Evolutionary conservation across 2,888 invertebrate genomes (phyloP).

Genomic region (Eilema depressum): DNA sequence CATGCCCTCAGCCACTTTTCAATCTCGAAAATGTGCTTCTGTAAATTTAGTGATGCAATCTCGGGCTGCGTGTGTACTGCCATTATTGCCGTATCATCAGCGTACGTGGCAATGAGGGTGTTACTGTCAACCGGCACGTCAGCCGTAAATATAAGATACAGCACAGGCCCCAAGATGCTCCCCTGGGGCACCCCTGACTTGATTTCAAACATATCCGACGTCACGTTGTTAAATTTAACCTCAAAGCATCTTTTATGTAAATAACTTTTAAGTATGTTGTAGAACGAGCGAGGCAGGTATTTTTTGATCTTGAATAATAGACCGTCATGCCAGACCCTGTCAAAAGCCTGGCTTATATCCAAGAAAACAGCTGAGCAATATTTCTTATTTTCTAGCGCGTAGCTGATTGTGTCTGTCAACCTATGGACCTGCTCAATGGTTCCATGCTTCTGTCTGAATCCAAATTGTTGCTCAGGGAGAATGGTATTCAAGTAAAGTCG

Average conservation of each 20-base stretch:
- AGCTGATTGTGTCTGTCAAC: no score
- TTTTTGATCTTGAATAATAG: not conserved
- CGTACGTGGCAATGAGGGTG: no score
- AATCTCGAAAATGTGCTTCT: no score
- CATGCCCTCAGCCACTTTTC: no score
- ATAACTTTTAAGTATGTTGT: not conserved
- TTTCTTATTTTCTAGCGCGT: not conserved
- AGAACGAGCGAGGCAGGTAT: slow-evolving; percentile 1
- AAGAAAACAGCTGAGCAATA: slow-evolving; percentile 3
- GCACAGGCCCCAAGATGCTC: not conserved
- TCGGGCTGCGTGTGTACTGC: no score
- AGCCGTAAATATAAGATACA: not conserved
- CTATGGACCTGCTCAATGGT: no score
- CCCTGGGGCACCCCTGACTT: no score
- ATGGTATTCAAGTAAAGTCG: not conserved
- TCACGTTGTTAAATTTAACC: no score
- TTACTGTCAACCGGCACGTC: not conserved
- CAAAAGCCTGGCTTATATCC: not conserved
- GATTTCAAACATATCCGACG: no score
- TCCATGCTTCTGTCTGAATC: not conserved
- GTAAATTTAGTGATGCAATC: no score
- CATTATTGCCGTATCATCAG: no score
- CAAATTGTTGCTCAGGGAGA: not conserved
- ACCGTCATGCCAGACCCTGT: slow-evolving; percentile 3
- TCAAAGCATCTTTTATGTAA: no score